phyloP scores from a whole-genome alignment of 2,797 vertebrate species.

The Hipposideros larvatus region DNA sequence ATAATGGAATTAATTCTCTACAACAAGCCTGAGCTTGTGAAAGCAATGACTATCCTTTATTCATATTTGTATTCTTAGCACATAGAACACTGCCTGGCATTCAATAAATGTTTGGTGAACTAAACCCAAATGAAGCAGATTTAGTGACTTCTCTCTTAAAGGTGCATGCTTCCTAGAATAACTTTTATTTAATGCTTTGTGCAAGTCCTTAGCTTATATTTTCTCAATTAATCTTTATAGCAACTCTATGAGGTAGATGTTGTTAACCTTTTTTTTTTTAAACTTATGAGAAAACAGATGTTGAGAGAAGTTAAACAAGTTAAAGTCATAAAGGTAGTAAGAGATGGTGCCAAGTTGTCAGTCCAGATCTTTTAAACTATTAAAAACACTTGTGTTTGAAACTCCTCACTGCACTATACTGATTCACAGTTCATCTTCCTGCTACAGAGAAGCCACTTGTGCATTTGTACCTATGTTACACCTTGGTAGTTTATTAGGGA shows the following conservation, averaged over 20 bases:
- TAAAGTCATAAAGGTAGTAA: not conserved
- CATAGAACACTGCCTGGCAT: not conserved
- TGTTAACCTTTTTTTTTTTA: not conserved
- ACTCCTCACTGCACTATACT: not conserved
- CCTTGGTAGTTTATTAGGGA: not conserved
- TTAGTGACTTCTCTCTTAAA: not conserved
- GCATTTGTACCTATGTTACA: not conserved
- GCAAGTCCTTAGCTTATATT: not conserved
- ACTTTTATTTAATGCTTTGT: constrained; percentile 16
- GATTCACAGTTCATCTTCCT: not conserved
- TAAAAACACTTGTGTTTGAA: not conserved
- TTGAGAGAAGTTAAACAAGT: not conserved
- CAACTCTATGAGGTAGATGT: not conserved
- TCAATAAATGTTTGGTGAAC: not conserved
- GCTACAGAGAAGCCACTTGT: not conserved
- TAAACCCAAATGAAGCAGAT: constrained; percentile 3
- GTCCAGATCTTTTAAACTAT: not conserved
- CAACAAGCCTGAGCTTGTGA: not conserved
- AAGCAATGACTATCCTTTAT: not conserved
- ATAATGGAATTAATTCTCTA: not conserved
- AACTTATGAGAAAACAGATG: not conserved
- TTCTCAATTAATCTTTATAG: not conserved
- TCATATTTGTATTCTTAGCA: not conserved
- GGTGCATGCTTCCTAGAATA: not conserved
- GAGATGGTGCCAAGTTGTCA: not conserved